These are phyloP conservation scores for Rhabdophis nuchalis DNA, from an alignment of 2,797 vertebrate species.

Conservation along the genomic window DNA sequence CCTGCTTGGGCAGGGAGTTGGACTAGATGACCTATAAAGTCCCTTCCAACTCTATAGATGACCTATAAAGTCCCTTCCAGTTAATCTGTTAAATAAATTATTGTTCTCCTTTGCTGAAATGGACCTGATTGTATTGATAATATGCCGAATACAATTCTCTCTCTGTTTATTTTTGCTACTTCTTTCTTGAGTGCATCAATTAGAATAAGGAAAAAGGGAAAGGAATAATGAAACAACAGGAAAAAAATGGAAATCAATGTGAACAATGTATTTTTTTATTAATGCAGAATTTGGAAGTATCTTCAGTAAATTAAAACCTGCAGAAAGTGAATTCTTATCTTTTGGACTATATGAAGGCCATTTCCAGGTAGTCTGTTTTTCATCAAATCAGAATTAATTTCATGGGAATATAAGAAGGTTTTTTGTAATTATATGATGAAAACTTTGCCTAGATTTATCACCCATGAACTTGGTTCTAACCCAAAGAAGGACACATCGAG, in stretches of 20 bases:
- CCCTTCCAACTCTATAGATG: too few relatives aligned
- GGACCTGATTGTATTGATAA: background rate
- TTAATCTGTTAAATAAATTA: too few relatives aligned
- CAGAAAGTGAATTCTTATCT: constrained; percentile 65
- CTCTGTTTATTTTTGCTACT: background rate
- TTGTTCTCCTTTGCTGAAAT: background rate
- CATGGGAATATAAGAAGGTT: constrained; percentile 69
- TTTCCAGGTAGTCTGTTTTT: constrained; percentile 68
- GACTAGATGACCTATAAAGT: too few relatives aligned
- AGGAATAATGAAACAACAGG: background rate
- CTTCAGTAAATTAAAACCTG: constrained; percentile 67
- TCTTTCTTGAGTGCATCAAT: background rate
- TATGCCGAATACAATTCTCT: background rate
- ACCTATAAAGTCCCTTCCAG: too few relatives aligned
- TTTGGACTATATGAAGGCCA: constrained; percentile 56
- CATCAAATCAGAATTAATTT: constrained; percentile 73
- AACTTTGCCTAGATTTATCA: constrained; percentile 67
- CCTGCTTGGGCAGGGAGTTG: too few relatives aligned
- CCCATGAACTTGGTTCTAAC: constrained; percentile 56
- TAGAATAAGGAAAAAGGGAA: background rate
- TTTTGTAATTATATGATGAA: constrained; percentile 73
- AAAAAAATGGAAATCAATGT: constrained; percentile 21
- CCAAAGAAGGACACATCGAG: constrained; percentile 57
- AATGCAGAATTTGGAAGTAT: constrained; percentile 63
- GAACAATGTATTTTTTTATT: constrained; percentile 56